Evolutionary conservation across 2,113 vertebrate species (phyloP).

Genomic region (Pluvialis apricaria): DNA sequence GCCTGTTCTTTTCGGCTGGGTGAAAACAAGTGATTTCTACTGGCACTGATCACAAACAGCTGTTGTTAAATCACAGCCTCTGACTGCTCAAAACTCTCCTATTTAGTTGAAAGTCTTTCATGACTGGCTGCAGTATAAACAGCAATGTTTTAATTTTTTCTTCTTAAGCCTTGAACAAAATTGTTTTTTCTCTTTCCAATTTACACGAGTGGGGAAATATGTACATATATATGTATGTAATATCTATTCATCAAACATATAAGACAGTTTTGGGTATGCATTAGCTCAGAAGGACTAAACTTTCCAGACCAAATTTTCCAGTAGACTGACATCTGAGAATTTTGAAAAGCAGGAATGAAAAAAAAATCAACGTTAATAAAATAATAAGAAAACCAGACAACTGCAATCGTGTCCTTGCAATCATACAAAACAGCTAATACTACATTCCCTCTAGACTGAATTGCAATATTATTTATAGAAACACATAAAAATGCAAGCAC

Average conservation of each 20-base stretch:
- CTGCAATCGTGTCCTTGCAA: neutral
- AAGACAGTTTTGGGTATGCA: neutral
- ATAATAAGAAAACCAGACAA: neutral
- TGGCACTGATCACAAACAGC: slow-evolving; percentile 56
- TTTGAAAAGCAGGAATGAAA: neutral
- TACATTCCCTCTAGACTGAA: neutral
- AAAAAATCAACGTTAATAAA: neutral
- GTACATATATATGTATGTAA: neutral
- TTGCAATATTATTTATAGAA: neutral
- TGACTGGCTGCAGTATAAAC: neutral
- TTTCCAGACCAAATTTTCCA: neutral
- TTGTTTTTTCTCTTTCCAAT: neutral
- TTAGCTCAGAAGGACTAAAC: neutral
- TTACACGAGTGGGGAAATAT: neutral
- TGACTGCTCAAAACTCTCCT: slow-evolving; percentile 21
- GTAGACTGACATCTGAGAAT: neutral
- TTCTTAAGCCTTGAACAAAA: neutral
- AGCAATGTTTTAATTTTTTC: neutral
- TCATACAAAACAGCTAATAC: neutral
- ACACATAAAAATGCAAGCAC: neutral
- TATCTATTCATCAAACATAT: neutral
- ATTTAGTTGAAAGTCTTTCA: slow-evolving; percentile 3
- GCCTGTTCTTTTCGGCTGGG: neutral
- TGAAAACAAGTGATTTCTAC: slow-evolving; percentile 48
- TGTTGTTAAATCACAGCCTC: slow-evolving; percentile 37